Percentiles rank a stretch among this genome's conserved stretches.
Evolutionary conservation across 2,888 invertebrate genomes (phyloP).

Genomic region (Palloptera scutellata): DNA sequence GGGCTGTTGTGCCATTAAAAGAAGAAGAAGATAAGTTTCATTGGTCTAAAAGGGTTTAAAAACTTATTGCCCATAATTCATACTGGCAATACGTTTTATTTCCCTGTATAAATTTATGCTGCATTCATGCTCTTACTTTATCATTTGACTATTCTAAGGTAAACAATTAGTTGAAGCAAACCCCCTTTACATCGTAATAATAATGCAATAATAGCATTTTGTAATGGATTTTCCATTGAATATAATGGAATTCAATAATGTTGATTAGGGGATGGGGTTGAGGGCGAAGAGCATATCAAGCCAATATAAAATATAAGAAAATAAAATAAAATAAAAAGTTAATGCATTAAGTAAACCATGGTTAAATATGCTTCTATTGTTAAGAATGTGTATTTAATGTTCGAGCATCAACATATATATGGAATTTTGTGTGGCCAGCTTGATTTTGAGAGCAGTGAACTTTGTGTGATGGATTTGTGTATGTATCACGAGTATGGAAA

Average conservation of each 20-base stretch:
- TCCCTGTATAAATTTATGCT: not conserved
- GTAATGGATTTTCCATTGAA: conserved; percentile 26
- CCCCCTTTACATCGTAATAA: not conserved
- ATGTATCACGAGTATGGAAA: not conserved
- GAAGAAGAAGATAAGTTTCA: too few species aligned
- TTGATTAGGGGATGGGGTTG: conserved; percentile 21
- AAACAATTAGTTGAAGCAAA: conserved; percentile 24
- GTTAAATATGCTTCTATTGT: not conserved
- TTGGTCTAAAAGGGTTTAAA: too few species aligned
- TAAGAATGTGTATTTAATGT: not conserved
- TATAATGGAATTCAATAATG: conserved; percentile 30
- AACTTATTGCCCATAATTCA: too few species aligned
- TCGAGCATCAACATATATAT: too few species aligned
- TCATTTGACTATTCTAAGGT: not conserved
- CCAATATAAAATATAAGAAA: not conserved
- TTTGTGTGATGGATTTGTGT: not conserved
- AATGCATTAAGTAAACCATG: conserved; percentile 24
- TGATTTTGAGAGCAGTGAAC: conserved; percentile 17
- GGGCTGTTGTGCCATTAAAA: too few species aligned
- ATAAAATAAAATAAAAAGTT: conserved; percentile 1
- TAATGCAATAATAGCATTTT: conserved; percentile 14
- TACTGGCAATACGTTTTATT: not conserved
- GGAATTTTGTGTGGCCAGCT: not conserved
- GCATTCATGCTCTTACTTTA: too few species aligned
- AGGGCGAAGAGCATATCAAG: not conserved